Percentiles rank a stretch among this genome's conserved stretches.
Evolutionary conservation across 2,888 invertebrate species (phyloP).

Genomic region (Tachina fera): DNA sequence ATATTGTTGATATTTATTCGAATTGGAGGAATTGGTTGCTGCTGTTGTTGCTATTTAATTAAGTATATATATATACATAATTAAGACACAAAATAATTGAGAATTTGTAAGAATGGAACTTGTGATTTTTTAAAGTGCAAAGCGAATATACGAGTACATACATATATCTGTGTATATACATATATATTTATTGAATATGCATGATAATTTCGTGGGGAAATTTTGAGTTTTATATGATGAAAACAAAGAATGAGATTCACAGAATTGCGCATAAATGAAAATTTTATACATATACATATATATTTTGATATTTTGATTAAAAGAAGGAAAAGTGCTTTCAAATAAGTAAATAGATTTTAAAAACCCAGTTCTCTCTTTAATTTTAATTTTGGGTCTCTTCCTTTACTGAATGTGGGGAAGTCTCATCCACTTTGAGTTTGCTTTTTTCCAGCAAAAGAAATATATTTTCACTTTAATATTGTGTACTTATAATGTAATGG

Average conservation of each 20-base stretch:
- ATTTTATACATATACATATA: neutral
- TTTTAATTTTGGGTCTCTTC: too few species aligned
- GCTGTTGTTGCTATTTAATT: slow-evolving; percentile 79
- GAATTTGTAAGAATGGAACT: slow-evolving; percentile 16
- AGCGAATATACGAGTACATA: neutral
- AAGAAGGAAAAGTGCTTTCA: too few species aligned
- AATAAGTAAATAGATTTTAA: too few species aligned
- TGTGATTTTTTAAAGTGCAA: neutral
- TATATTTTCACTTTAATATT: too few species aligned
- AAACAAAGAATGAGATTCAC: neutral
- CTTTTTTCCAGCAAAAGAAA: too few species aligned
- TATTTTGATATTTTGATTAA: too few species aligned
- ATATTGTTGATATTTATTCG: slow-evolving; percentile 82
- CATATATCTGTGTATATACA: neutral
- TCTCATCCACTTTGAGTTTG: too few species aligned
- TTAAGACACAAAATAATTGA: slow-evolving; percentile 42
- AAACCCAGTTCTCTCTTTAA: too few species aligned
- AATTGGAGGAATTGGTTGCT: slow-evolving; percentile 83
- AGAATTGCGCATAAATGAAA: neutral
- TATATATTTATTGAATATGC: too few species aligned
- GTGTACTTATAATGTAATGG: too few species aligned
- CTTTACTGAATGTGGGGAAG: too few species aligned
- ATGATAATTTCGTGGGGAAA: neutral
- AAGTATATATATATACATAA: slow-evolving; percentile 14
- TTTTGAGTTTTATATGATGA: neutral